A percentile compares a stretch with the other conserved stretches of the same genome.
These are phyloP conservation scores for Characodon lateralis DNA, from an alignment of 2,797 vertebrate species.

Conservation along the genomic window DNA sequence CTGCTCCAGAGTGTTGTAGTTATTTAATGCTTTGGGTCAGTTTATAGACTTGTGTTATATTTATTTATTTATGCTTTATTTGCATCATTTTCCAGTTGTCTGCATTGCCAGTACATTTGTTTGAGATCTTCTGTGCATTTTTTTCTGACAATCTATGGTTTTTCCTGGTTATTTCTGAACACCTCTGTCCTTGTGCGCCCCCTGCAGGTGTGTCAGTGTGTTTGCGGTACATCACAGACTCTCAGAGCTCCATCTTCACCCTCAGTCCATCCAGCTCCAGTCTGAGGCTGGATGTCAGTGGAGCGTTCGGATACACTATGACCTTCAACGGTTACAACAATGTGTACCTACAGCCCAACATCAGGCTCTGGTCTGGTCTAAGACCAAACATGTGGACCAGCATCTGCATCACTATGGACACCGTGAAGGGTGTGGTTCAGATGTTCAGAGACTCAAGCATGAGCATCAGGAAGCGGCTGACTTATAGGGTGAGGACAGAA, in stretches of 20 bases:
- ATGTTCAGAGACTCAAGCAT: slow-evolving; percentile 41
- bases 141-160: too few relatives aligned
- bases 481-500: slow-evolving; percentile 16
- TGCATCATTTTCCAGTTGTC: background rate
- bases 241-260: background rate
- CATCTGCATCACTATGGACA: slow-evolving; percentile 62
- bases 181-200: background rate
- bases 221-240: slow-evolving; percentile 50
- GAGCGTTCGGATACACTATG: fast-evolving
- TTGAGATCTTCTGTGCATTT: too few relatives aligned
- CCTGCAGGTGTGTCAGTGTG: slow-evolving; percentile 64
- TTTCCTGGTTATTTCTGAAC: background rate
- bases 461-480: slow-evolving; percentile 58
- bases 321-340: fast-evolving
- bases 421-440: slow-evolving; percentile 40
- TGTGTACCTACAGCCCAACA: fast-evolving
- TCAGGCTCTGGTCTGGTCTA: background rate
- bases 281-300: fast-evolving
- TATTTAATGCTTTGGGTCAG: too few relatives aligned
- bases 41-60: background rate
- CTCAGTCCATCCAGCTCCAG: slow-evolving; percentile 20
- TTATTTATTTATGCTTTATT: background rate
- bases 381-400: slow-evolving; percentile 47
- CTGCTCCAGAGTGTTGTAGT: too few relatives aligned
- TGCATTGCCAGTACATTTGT: too few relatives aligned